Evolutionary conservation across 1,140 invertebrate species (phyloP), one percentile per base, ranked within the genome.

Genomic region (Drosophila trapezifrons): DNA sequence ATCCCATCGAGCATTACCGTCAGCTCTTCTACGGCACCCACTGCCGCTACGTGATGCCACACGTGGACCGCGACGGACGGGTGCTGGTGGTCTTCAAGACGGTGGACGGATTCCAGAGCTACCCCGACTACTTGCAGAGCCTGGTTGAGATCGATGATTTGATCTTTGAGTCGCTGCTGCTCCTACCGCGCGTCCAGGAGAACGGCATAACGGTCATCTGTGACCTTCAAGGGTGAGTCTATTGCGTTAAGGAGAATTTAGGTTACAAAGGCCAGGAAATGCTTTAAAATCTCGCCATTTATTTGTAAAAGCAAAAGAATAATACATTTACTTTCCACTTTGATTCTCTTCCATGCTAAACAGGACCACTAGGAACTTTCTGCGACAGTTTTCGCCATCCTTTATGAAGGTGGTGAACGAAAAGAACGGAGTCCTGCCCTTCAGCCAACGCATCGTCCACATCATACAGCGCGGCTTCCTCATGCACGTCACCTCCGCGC

Each of bases 91-190:
- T 91, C 20, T 80, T 90, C 4, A 91, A 91, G 71, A 90, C 87
- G 7, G 90, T 91, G 10, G 90, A 91, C 45, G 81, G 75, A 13
- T 91, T 91, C 20, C 73, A 87, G 15, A 66, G 76, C 38, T 91
- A 80, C 27, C 90, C 90, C 0, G 80, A 91, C 37, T 91, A 81
- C 42, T 51, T 91, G 13, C 75, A 91, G 40, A 77, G 80, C 52
- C 70, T 91, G 32, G 75, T 91, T 22, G 90, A 91, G 75, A 90
- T 91, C 51, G 90, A 91, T 74, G 90, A 91, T 71, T 69, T 91
- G 43, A 91, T 91, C 40, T 91, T 91, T 51, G 90, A 91, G 64
- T 82, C 90, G 6, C 27, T 91, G 13, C 55, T 91, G 52, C 58
- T 90, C 47, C 49, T 91, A 32, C 90, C 90, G 1, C 72, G 75